phyloP scores from a whole-genome alignment of 1,140 invertebrate genomes.

The Gyrodactylus salaris region DNA sequence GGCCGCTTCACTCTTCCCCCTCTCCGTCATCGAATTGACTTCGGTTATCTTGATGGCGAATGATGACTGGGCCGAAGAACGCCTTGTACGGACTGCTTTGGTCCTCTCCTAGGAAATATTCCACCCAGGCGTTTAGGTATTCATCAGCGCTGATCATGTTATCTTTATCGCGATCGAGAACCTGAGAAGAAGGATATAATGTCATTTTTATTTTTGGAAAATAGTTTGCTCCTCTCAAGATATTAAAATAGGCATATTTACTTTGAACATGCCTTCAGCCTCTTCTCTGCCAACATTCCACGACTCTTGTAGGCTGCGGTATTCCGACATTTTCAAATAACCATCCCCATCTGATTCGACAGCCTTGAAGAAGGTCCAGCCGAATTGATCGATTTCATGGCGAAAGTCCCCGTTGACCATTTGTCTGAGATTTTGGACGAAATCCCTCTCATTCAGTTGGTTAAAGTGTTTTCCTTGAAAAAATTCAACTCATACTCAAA shows the following conservation, averaged over 20 bases:
- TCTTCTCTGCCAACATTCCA: slow-evolving; percentile 5
- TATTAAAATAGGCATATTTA: no score
- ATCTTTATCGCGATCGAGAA: slow-evolving; percentile 4
- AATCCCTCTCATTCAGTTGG: slow-evolving; percentile 4
- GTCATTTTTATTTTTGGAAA: no score
- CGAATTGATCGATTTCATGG: slow-evolving; percentile 8
- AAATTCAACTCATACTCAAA: no score
- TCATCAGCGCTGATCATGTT: background rate
- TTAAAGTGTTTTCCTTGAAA: slow-evolving; percentile 3
- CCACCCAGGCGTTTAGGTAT: slow-evolving; percentile 1
- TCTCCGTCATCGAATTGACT: background rate
- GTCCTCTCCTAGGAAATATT: slow-evolving; percentile 6
- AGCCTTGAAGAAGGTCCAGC: slow-evolving; percentile 7
- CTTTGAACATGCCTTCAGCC: slow-evolving; percentile 6
- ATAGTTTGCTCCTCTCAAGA: no score
- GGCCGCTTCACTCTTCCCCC: no score
- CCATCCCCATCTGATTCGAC: background rate
- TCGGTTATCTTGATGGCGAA: background rate
- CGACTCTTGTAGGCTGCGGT: slow-evolving; percentile 5
- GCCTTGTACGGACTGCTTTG: background rate
- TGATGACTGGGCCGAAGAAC: slow-evolving; percentile 3
- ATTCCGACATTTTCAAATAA: background rate
- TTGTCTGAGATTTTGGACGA: slow-evolving; percentile 1
- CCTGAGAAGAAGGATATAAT: no score
- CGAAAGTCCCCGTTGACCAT: slow-evolving; percentile 4